Conservation (phyloP, 2,113 vertebrate species). For the Colistium nudipinnis region DNA sequence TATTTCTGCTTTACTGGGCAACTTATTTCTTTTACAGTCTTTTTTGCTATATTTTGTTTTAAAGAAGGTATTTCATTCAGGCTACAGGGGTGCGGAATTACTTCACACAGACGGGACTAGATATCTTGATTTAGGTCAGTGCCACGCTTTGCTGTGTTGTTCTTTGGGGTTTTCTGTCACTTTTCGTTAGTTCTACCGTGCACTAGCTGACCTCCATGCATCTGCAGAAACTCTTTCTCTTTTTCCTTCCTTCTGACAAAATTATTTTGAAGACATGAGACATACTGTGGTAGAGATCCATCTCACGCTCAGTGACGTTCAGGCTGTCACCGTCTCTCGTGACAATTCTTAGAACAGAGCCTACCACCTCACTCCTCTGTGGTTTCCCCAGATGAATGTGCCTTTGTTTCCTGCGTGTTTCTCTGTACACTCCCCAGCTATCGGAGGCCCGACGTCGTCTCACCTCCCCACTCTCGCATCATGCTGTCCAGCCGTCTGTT, state of each 20-base stretch:
- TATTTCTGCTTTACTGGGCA: no score
- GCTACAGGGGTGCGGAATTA: not conserved
- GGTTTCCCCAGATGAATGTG: conserved; percentile 41
- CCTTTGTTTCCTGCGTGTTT: conserved; percentile 48
- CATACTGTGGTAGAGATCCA: not conserved
- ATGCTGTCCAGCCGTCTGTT: no score
- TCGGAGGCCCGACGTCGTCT: conserved; percentile 14
- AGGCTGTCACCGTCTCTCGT: not conserved
- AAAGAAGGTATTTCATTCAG: not conserved
- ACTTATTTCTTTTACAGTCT: no score
- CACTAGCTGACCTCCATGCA: conserved; percentile 62
- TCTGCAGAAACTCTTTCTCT: conserved; percentile 35
- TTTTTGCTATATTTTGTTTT: not conserved
- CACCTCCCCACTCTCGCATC: conserved; percentile 18
- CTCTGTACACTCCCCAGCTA: not conserved
- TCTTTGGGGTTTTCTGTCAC: not conserved
- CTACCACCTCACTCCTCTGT: conserved; percentile 5
- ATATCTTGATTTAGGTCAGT: not conserved
- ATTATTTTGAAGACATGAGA: not conserved
- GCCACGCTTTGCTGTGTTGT: not conserved
- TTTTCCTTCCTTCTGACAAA: not conserved
- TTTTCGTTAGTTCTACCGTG: not conserved
- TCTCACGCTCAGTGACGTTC: not conserved
- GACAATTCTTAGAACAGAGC: conserved; percentile 34
- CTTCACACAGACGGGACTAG: not conserved